These are phyloP conservation scores for Brotula barbata DNA, from an alignment of 2,797 vertebrate species.

Conservation along the genomic window DNA sequence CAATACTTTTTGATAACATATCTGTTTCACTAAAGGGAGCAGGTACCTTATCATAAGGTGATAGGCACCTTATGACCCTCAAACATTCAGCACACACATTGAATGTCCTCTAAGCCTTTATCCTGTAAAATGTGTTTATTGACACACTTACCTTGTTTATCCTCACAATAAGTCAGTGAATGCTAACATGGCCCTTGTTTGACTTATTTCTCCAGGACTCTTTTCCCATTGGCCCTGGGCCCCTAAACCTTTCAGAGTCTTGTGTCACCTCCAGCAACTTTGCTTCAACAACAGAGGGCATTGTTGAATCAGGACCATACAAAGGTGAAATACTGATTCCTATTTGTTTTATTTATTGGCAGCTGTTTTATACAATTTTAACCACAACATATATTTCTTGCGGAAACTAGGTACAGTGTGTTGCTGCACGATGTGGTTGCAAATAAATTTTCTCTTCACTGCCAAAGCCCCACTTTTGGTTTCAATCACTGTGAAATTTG, in stretches of 20 bases:
- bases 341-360: too few species aligned
- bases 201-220: constrained; percentile 78
- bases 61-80: too few species aligned
- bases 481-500: constrained; percentile 31
- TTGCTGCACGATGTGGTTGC: constrained; percentile 7
- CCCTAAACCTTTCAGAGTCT: constrained; percentile 86
- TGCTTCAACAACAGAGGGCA: constrained; percentile 84
- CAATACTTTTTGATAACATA: too few species aligned
- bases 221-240: constrained; percentile 76
- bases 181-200: neutral
- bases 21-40: too few species aligned
- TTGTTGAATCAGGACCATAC: constrained; percentile 84
- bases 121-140: too few species aligned
- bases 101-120: too few species aligned
- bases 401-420: too few species aligned
- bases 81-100: too few species aligned
- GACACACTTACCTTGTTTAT: too few species aligned
- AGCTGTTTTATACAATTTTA: too few species aligned
- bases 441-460: neutral
- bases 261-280: constrained; percentile 82
- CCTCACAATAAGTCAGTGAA: neutral
- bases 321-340: constrained; percentile 74
- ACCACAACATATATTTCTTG: too few species aligned
- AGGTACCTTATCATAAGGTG: too few species aligned
- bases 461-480: constrained; percentile 5